Evolutionary conservation across 2,797 vertebrate genomes (phyloP), one percentile per base, ranked within the genome.

Genomic region (Stomatorhinus walkeri): DNA sequence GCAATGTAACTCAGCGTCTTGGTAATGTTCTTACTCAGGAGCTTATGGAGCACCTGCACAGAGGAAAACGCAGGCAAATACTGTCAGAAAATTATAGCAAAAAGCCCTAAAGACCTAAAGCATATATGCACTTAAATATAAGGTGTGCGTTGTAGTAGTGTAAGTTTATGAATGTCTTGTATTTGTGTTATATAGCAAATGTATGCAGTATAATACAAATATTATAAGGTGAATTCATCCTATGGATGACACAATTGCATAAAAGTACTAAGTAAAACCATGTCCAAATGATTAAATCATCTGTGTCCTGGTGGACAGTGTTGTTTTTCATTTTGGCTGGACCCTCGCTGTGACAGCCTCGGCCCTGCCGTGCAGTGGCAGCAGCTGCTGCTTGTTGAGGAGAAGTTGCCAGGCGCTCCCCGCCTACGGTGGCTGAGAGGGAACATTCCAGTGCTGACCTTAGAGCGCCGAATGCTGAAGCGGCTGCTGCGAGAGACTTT

Each of bases 221-320:
- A 79, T n/a, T 19, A 79, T 36, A 36, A 72, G 28, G 64, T 16
- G 28, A 14, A 72, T 72, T 36, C 28, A 2, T 32, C 64, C 28
- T 72, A 14, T 72, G 64, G 28, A 72, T 72, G 64, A 36, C 28
- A 72, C 64, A 72, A 72, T 72, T 79, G 72, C 36, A 79, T 79
- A 9, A 43, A 19, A 79, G 32, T 43, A 79, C 40, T 40, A 40
- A 79, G n/a, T 79, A 79, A 79, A 79, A 79, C 72, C 72, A 43
- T 79, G 36, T 79, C 72, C 72, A 79, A 79, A 79, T 79, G 36
- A 79, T 79, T 43, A 84, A 48, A 84, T 84, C 43, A 84, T 40
- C 19, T 22, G 40, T 49, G 81, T 49, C 46, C 81, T 84, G n/a
- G 81, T 51, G 81, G 81, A 84, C 43, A 48, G 43, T 48, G 9